Evolutionary conservation across 2,888 invertebrate species (phyloP).

Genomic region (Meandrusa payeni): DNA sequence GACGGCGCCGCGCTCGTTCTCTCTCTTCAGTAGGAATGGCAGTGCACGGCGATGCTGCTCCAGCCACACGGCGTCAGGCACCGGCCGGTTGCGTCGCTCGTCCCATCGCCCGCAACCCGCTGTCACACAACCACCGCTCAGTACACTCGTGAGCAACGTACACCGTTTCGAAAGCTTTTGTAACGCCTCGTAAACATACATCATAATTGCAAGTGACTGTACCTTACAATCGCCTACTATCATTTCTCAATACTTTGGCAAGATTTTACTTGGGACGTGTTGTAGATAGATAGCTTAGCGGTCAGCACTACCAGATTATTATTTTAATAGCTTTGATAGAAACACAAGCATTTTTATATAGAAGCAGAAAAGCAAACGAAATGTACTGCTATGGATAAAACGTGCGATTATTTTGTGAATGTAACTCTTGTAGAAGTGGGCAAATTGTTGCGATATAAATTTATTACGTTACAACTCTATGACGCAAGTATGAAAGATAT

Average conservation of each 20-base stretch:
- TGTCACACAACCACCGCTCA: slow-evolving; percentile 28
- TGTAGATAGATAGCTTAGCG: no score
- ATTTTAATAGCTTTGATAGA: no score
- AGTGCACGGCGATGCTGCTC: slow-evolving; percentile 73
- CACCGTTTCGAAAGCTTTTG: background rate
- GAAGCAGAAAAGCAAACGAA: background rate
- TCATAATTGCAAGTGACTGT: background rate
- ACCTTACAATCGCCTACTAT: background rate
- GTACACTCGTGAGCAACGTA: slow-evolving; percentile 6
- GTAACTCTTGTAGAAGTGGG: slow-evolving; percentile 2
- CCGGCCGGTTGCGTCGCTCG: slow-evolving; percentile 68
- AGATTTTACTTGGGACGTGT: no score
- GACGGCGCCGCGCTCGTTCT: slow-evolving; percentile 62
- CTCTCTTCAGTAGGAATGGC: slow-evolving; percentile 72
- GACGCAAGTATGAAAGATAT: slow-evolving; percentile 2
- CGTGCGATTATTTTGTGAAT: background rate
- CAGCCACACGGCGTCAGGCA: slow-evolving; percentile 75
- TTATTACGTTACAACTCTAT: background rate
- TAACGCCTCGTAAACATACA: no score
- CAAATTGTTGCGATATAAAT: background rate
- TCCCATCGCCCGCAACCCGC: slow-evolving; percentile 55
- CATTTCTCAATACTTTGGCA: background rate
- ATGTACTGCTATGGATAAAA: background rate
- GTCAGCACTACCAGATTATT: no score
- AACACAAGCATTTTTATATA: no score